Conservation (phyloP, 1,140 invertebrate genomes). For the Drosophila kohkoa region DNA sequence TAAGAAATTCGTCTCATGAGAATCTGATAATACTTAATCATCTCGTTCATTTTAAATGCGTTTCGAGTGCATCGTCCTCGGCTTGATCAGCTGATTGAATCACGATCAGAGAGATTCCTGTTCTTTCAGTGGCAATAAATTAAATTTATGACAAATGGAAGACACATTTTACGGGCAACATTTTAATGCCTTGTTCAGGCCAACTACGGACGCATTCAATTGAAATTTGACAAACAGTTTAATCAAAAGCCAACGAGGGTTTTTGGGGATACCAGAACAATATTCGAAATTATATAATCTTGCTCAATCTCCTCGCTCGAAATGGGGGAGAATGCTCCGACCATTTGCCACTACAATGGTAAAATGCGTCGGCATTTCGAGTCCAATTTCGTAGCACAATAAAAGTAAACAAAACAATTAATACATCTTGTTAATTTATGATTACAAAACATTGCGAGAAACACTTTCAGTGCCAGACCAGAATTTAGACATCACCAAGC, state of each 20-base stretch:
- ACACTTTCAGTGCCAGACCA: conserved; percentile 68
- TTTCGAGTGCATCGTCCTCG: conserved; percentile 11
- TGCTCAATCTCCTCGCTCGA: conserved; percentile 5
- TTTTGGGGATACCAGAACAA: background rate
- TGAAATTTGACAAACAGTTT: conserved; percentile 27
- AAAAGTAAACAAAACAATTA: conserved; percentile 84
- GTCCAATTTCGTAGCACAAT: conserved; percentile 74
- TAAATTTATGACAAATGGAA: conserved; percentile 62
- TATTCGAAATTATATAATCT: conserved; percentile 16
- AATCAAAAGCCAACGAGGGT: conserved; percentile 15
- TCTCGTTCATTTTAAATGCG: background rate
- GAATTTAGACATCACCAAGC: conserved; percentile 79
- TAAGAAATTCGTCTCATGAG: background rate
- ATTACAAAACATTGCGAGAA: conserved; percentile 82
- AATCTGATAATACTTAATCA: background rate
- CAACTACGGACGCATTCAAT: conserved; percentile 30
- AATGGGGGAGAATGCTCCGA: background rate
- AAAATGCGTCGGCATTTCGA: conserved; percentile 61
- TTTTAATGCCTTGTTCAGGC: conserved; percentile 12
- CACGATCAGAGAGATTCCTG: conserved; percentile 37
- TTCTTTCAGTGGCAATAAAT: conserved; percentile 54
- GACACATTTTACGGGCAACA: conserved; percentile 47
- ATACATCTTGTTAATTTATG: conserved; percentile 85
- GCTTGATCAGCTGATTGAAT: conserved; percentile 22
- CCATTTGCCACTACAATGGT: background rate